Conservation (phyloP, 2,888 invertebrate species). For the Vannuccia rotundouncinata region DNA sequence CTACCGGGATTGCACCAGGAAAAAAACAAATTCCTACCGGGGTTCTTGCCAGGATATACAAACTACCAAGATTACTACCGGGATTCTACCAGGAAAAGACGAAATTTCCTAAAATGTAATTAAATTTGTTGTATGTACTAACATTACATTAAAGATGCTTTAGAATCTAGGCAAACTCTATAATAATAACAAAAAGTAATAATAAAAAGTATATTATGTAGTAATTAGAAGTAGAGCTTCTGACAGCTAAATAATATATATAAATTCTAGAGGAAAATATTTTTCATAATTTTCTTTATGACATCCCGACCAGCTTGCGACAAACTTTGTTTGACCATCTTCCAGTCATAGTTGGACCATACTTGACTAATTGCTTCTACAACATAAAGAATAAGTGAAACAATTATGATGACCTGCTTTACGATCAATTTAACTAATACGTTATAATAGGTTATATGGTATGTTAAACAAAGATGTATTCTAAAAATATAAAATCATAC, state of each 20-base stretch:
- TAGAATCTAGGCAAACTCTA: too few relatives aligned
- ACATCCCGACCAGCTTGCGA: not conserved
- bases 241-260: too few relatives aligned
- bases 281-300: not conserved
- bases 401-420: too few relatives aligned
- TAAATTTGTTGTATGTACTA: too few relatives aligned
- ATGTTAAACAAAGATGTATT: slow-evolving; percentile 15
- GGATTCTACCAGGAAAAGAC: not conserved
- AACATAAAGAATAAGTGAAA: not conserved
- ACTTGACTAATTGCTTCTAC: not conserved
- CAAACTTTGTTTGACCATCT: not conserved
- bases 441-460: not conserved
- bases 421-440: too few relatives aligned
- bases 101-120: not conserved
- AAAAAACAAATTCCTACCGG: not conserved
- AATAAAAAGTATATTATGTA: too few relatives aligned
- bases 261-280: too few relatives aligned
- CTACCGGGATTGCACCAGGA: not conserved
- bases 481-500: too few relatives aligned
- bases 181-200: too few relatives aligned
- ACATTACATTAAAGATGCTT: too few relatives aligned
- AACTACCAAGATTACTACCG: not conserved
- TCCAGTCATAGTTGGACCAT: not conserved
- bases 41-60: not conserved
- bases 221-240: too few relatives aligned